A percentile compares a stretch with the other conserved stretches of the same genome.
phyloP scores from a whole-genome alignment of 2,113 vertebrate genomes.

The Indri indri region DNA sequence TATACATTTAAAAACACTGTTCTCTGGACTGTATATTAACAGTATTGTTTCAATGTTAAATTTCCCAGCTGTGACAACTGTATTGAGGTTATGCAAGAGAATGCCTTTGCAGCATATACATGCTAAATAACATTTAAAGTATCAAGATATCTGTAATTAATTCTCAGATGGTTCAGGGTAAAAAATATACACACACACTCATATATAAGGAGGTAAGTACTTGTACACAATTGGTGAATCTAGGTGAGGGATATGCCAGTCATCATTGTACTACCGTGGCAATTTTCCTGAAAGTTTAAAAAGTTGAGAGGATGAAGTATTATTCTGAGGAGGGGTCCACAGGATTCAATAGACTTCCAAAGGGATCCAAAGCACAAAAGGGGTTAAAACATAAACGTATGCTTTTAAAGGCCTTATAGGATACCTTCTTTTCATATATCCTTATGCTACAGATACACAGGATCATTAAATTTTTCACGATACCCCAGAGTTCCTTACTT shows the following conservation, averaged over 20 bases:
- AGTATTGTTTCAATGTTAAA: neutral
- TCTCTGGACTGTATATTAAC: neutral
- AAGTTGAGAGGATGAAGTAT: neutral
- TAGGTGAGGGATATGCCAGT: neutral
- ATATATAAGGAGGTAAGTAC: neutral
- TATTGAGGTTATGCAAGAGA: neutral
- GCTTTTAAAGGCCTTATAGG: neutral
- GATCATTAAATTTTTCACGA: neutral
- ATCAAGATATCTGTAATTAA: neutral
- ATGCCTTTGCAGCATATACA: neutral
- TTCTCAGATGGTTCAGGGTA: neutral
- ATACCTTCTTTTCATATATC: neutral
- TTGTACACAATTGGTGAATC: neutral
- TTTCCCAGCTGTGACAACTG: neutral
- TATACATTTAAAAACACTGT: neutral
- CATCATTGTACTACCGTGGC: neutral
- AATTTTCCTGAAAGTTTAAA: neutral
- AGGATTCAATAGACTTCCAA: constrained; percentile 10
- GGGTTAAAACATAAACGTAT: neutral
- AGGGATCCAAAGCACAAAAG: neutral
- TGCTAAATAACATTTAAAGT: neutral
- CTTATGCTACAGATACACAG: neutral
- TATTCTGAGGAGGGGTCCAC: neutral
- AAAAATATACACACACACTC: neutral
- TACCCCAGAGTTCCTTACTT: neutral